These are phyloP conservation scores for Xiphias gladius DNA, from an alignment of 2,113 vertebrate genomes.

Conservation along the genomic window DNA sequence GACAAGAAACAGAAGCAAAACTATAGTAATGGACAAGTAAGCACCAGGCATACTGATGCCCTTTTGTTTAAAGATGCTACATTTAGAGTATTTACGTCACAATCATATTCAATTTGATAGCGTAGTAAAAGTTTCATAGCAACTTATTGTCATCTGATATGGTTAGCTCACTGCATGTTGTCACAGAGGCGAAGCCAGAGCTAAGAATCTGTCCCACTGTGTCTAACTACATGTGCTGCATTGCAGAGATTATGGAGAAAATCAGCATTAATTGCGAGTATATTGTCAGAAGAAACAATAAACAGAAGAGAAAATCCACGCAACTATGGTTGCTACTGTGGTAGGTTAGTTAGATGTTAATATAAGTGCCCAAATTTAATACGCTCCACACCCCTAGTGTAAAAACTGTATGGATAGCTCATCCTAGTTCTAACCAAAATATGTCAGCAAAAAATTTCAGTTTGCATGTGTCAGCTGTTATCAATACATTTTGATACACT, in stretches of 20 bases:
- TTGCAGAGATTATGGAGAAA: too few species aligned
- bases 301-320: not conserved
- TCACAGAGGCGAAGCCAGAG: too few species aligned
- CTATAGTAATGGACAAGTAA: constrained; percentile 60
- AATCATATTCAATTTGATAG: not conserved
- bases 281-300: not conserved
- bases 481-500: not conserved
- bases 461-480: too few species aligned
- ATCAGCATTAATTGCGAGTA: too few species aligned
- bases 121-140: not conserved
- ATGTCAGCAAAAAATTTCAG: not conserved
- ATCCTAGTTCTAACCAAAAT: not conserved
- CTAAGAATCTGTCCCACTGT: too few species aligned
- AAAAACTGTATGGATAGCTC: not conserved
- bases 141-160: not conserved
- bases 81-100: not conserved
- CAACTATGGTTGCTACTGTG: not conserved
- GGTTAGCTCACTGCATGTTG: not conserved
- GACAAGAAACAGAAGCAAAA: constrained; percentile 1
- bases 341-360: not conserved
- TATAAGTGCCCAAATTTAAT: not conserved
- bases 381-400: not conserved
- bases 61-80: not conserved
- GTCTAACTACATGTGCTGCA: too few species aligned
- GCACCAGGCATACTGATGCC: not conserved